Conservation (phyloP, 2,888 invertebrate genomes). For the Plebejus melissa region DNA sequence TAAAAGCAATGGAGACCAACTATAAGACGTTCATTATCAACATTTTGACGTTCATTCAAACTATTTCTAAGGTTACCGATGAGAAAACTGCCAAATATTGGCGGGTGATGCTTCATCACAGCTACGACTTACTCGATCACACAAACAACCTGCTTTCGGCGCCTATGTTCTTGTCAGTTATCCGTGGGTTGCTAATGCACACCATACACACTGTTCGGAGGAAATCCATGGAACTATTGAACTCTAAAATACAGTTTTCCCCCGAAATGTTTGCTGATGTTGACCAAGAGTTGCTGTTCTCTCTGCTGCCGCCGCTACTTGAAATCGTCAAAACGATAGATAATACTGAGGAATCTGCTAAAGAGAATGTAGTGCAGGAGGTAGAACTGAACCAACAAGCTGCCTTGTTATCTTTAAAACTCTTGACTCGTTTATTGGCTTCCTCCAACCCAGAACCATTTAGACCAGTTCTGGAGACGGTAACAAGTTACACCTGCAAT, state of each 20-base stretch:
- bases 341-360: slow-evolving; percentile 50
- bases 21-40: slow-evolving; percentile 86
- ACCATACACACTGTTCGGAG: slow-evolving; percentile 84
- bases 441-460: slow-evolving; percentile 83
- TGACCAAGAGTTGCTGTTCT: slow-evolving; percentile 70
- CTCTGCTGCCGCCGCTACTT: slow-evolving; percentile 80
- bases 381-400: slow-evolving; percentile 87
- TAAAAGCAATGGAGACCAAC: slow-evolving; percentile 75
- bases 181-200: slow-evolving; percentile 85
- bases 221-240: slow-evolving; percentile 91
- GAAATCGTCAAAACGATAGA: slow-evolving; percentile 78
- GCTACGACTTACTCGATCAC: slow-evolving; percentile 89
- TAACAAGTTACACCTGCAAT: slow-evolving; percentile 81
- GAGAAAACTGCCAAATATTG: slow-evolving; percentile 86
- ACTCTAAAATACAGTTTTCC: slow-evolving; percentile 86
- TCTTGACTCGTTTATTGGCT: slow-evolving; percentile 87
- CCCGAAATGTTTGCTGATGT: slow-evolving; percentile 79
- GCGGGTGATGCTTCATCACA: slow-evolving; percentile 88
- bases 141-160: slow-evolving; percentile 89
- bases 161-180: slow-evolving; percentile 87
- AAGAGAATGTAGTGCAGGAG: slow-evolving; percentile 73
- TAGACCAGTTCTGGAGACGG: slow-evolving; percentile 82
- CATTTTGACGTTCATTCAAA: slow-evolving; percentile 83
- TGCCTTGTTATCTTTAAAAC: slow-evolving; percentile 88
- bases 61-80: slow-evolving; percentile 81